Evolutionary conservation across 2,113 vertebrate species (phyloP), one percentile per base, ranked within the genome.

Genomic region (Takifugu bimaculatus): DNA sequence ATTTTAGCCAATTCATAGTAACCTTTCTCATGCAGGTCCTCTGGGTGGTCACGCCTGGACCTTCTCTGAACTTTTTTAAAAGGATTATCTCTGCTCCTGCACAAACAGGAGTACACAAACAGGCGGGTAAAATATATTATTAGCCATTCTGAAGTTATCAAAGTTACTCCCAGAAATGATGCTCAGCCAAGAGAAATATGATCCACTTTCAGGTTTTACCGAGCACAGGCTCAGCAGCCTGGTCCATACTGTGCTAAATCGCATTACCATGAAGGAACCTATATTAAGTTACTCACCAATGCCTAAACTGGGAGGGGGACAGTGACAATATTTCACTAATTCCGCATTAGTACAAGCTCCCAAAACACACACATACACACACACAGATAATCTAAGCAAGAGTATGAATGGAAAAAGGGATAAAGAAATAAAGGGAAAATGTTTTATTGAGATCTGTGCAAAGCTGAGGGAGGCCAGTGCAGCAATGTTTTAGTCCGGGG

Each of bases 321-420:
- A 64, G 68, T 71, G 78, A 87, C 80, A 84, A 82, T 85, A 68
- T 84, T 78, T 20, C 2, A 6, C 60, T 83, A 79, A 86, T 77
- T 81, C 72, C 61, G 70, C 60, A 70, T 68, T 56, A 64, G 69
- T 58, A 58, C 54, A 54, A 72, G 50, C 60, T n/a, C 39, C 29
- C 54, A 29, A n/a, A 29, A 57, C 15, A 57, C 14, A 59, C 14
- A 67, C 25, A 63, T 45, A 52, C 54, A 72, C 20, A 65, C 25
- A n/a, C 35, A 67, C 32, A 43, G 57, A 56, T 72, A 54, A 68
- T 73, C 47, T 68, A 55, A 60, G 68, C 25, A n/a, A 75, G 26
- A 50, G 60, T 59, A 51, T 60, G n/a, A 53, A 2, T 26, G 49
- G 39, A 27, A 29, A n/a, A 72, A 68, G 76, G 68, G 14, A 26